Percentiles rank a stretch among this genome's conserved stretches.
These are phyloP conservation scores for Dorcus parallelipipedus DNA, from an alignment of 2,888 invertebrate genomes.

Conservation along the genomic window DNA sequence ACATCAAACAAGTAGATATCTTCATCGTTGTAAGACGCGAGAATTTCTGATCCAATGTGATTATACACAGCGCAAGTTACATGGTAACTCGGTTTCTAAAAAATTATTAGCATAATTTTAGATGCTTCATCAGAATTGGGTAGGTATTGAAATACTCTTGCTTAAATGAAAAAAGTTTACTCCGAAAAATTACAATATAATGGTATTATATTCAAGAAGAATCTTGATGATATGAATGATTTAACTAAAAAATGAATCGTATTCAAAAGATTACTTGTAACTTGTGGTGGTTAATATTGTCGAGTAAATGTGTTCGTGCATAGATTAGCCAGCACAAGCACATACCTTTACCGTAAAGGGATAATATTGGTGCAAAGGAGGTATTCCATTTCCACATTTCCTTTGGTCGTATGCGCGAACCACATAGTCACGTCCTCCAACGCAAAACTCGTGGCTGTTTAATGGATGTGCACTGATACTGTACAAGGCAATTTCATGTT, in stretches of 20 bases:
- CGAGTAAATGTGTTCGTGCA: no score
- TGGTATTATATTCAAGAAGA: no score
- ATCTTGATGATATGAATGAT: no score
- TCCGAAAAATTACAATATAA: no score
- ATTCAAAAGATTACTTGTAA: no score
- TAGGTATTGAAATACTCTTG: no score
- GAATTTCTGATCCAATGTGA: slow-evolving; percentile 83
- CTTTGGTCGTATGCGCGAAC: slow-evolving; percentile 76
- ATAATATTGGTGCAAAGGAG: slow-evolving; percentile 34
- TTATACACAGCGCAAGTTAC: slow-evolving; percentile 90
- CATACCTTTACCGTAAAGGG: slow-evolving; percentile 33
- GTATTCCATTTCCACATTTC: slow-evolving; percentile 39
- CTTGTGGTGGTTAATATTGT: no score
- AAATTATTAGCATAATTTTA: neutral
- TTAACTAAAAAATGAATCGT: no score
- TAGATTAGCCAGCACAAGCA: neutral
- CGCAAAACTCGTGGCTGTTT: slow-evolving; percentile 72
- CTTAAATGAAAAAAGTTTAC: no score
- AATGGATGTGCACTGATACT: slow-evolving; percentile 84
- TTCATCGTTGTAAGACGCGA: slow-evolving; percentile 93
- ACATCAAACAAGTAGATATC: slow-evolving; percentile 87
- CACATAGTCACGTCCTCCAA: slow-evolving; percentile 77
- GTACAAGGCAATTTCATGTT: slow-evolving; percentile 73
- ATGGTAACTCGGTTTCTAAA: slow-evolving; percentile 49
- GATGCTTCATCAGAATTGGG: no score